Percentiles rank a stretch among this genome's conserved stretches.
Conservation (phyloP, 2,797 vertebrate species). For the Chloroceryle inda region DNA sequence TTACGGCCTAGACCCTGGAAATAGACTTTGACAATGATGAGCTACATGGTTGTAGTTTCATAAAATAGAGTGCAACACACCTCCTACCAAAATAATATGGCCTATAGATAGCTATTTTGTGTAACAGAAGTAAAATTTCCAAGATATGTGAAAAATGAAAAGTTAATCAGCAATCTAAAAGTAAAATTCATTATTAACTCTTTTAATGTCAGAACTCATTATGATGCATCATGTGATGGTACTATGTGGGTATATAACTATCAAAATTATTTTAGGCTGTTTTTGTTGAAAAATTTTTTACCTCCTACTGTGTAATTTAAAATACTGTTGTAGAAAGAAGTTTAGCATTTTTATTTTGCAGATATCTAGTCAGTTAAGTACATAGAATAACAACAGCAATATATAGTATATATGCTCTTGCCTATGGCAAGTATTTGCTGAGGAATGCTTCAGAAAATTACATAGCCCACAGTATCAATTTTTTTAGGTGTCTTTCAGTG, state of each 20-base stretch:
- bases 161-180: conserved; percentile 9
- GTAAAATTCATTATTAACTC: background rate
- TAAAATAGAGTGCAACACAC: conserved; percentile 12
- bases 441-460: background rate
- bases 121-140: background rate
- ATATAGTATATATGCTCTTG: background rate
- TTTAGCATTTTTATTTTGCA: background rate
- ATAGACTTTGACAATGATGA: background rate
- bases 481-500: background rate
- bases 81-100: background rate
- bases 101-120: background rate
- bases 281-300: background rate
- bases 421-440: background rate
- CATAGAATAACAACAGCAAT: background rate
- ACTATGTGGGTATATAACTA: background rate
- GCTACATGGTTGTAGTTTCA: background rate
- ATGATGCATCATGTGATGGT: background rate
- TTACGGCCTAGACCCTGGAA: background rate
- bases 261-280: conserved; percentile 4
- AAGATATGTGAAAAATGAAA: conserved; percentile 1
- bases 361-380: background rate
- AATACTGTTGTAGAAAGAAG: background rate
- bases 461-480: fast-evolving
- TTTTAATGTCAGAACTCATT: background rate
- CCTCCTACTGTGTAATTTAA: background rate